Evolutionary conservation across 2,888 invertebrate genomes (phyloP).

Genomic region (Carcina quercana): DNA sequence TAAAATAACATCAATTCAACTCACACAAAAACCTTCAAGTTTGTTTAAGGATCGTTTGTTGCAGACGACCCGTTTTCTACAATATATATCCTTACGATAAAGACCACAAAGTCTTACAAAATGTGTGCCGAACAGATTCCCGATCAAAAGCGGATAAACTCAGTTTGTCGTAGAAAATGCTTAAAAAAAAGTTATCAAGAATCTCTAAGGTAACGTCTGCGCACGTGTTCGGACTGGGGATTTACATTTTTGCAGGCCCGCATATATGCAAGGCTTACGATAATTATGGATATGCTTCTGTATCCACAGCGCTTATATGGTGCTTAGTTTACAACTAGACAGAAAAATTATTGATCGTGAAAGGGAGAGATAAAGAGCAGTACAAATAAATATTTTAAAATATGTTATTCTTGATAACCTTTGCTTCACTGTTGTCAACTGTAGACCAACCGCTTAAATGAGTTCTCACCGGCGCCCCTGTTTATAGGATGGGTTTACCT

Average conservation of each 20-base stretch:
- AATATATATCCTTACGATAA: conserved; percentile 53
- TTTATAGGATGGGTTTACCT: no score
- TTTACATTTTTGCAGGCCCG: conserved; percentile 41
- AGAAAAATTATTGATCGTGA: no score
- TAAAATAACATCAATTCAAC: conserved; percentile 21
- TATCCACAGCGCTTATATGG: no score
- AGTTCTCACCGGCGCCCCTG: no score
- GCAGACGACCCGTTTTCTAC: conserved; percentile 27
- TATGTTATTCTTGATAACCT: no score
- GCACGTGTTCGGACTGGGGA: conserved; percentile 65
- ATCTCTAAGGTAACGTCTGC: conserved; percentile 18
- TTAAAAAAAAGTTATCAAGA: conserved; percentile 17
- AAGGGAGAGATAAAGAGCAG: no score
- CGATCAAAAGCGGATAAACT: conserved; percentile 67
- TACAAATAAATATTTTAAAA: no score
- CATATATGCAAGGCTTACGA: no score
- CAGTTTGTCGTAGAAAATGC: conserved; percentile 50
- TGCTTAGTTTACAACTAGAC: no score
- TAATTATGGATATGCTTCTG: no score
- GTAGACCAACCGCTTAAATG: no score
- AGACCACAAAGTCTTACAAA: conserved; percentile 52
- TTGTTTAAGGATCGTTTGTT: conserved; percentile 29
- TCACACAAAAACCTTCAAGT: conserved; percentile 36
- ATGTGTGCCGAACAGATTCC: conserved; percentile 69
- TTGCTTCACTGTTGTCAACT: no score